Evolutionary conservation across 2,888 invertebrate species (phyloP).

Genomic region (Melieria omissa): DNA sequence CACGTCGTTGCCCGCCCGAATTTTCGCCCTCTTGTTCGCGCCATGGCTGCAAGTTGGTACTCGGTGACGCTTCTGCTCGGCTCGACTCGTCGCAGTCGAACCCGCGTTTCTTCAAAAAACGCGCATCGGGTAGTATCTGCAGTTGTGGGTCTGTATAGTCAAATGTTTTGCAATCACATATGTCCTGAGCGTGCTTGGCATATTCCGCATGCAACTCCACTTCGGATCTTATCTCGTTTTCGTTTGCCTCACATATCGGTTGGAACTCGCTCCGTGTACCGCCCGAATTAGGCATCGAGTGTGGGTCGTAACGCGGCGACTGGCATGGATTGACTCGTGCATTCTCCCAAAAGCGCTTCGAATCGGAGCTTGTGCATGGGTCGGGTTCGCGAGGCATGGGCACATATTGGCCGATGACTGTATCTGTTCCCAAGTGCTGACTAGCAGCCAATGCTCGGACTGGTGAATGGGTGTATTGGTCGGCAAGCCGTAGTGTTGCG

Average conservation of each 20-base stretch:
- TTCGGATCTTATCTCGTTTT: background rate
- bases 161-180: background rate
- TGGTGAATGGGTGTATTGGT: conserved; percentile 22
- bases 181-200: too few relatives aligned
- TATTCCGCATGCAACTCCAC: background rate
- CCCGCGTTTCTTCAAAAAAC: too few relatives aligned
- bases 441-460: conserved; percentile 21
- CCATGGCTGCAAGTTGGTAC: conserved; percentile 2
- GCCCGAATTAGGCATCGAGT: background rate
- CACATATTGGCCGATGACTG: background rate
- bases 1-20: conserved; percentile 1
- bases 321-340: background rate
- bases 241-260: conserved; percentile 7
- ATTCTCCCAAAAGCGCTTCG: too few relatives aligned
- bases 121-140: background rate
- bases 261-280: background rate
- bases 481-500: background rate
- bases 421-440: conserved; percentile 15
- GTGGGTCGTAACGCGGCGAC: background rate
- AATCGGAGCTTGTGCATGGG: background rate
- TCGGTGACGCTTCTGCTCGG: background rate
- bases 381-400: background rate
- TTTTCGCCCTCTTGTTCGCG: too few relatives aligned
- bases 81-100: background rate
- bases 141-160: background rate